Percentiles rank a stretch among this genome's conserved stretches.
phyloP scores from a whole-genome alignment of 2,797 vertebrate species.

The Enteromius trimaculatus region DNA sequence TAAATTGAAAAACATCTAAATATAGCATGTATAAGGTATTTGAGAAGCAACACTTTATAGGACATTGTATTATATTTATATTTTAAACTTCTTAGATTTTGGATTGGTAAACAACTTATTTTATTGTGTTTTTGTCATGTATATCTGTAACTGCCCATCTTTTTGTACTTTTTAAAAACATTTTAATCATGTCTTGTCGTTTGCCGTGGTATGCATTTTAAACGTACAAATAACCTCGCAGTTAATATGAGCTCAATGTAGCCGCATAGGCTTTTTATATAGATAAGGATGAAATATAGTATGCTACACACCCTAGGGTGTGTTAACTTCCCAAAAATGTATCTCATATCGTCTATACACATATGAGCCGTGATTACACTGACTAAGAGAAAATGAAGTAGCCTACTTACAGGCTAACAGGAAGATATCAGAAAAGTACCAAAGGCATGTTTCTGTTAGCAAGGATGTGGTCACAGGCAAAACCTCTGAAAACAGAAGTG shows the following conservation, averaged over 20 bases:
- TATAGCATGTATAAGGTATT: background rate
- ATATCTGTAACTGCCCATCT: background rate
- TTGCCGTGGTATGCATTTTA: background rate
- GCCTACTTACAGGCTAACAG: constrained; percentile 44
- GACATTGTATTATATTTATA: background rate
- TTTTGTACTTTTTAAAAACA: background rate
- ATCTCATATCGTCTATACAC: background rate
- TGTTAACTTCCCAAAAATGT: background rate
- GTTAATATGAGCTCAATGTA: background rate
- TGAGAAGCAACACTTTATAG: background rate
- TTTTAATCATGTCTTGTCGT: too few relatives aligned
- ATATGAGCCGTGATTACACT: background rate
- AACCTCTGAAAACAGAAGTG: constrained; percentile 76
- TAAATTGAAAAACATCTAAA: background rate
- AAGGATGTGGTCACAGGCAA: constrained; percentile 79
- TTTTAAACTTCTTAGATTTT: background rate
- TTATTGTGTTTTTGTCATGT: background rate
- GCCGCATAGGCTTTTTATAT: background rate
- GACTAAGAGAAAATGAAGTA: constrained; percentile 2
- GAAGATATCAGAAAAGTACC: constrained; percentile 34
- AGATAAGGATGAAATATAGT: background rate
- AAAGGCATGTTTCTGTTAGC: constrained; percentile 56
- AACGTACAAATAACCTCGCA: background rate
- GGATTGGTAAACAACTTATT: background rate
- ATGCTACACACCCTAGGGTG: background rate